Percentiles rank a stretch among this genome's conserved stretches.
Conservation (phyloP, 2,888 invertebrate genomes). For the Leptodirus hochenwartii region DNA sequence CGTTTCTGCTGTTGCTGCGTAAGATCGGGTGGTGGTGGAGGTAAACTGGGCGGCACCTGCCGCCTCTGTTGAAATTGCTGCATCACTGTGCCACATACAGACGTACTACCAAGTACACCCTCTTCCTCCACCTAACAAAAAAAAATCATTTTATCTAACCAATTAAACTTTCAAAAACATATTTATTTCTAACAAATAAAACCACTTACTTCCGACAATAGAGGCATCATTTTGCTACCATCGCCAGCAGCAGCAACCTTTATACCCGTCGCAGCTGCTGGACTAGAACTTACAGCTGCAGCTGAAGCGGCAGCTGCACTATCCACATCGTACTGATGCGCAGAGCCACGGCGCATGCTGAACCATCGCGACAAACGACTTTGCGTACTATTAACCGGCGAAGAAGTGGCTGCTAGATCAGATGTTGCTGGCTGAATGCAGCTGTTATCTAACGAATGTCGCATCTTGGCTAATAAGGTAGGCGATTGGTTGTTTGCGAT, state of each 20-base stretch:
- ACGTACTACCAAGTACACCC: too few species aligned
- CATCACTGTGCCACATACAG: too few species aligned
- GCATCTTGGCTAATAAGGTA: too few species aligned
- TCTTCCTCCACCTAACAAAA: conserved; percentile 49
- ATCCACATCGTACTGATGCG: conserved; percentile 66
- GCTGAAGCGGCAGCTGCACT: conserved; percentile 23
- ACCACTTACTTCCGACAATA: conserved; percentile 53
- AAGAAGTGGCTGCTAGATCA: too few species aligned
- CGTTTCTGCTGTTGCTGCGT: conserved; percentile 73
- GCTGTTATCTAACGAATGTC: too few species aligned
- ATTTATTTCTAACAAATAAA: background rate
- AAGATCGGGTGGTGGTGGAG: conserved; percentile 61
- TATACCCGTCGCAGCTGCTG: conserved; percentile 13
- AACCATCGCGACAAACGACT: conserved; percentile 76
- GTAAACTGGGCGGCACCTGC: conserved; percentile 60
- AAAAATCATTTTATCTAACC: conserved; percentile 2
- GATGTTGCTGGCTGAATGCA: too few species aligned
- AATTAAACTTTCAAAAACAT: conserved; percentile 1
- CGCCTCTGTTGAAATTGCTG: conserved; percentile 45
- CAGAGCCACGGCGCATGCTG: conserved; percentile 64
- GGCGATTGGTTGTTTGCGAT: too few species aligned
- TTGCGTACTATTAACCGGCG: too few species aligned
- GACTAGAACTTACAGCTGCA: background rate
- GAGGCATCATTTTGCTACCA: conserved; percentile 48
- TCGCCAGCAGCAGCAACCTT: conserved; percentile 6